Conservation (phyloP, 2,797 vertebrate genomes). For the Xyrichtys novacula region DNA sequence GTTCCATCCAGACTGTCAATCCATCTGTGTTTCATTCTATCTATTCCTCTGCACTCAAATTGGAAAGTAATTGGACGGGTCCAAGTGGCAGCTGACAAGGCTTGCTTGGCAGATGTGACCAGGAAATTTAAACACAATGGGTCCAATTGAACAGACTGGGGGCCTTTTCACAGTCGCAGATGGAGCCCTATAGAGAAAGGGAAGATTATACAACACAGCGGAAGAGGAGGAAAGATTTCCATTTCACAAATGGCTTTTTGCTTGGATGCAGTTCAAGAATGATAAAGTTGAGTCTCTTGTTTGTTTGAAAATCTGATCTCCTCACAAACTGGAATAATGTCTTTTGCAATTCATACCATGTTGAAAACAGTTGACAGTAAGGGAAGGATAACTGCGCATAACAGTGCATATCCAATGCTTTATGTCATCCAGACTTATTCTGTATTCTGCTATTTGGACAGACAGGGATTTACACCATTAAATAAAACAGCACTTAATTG, state of each 20-base stretch:
- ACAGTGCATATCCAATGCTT: background rate
- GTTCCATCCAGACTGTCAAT: constrained; percentile 44
- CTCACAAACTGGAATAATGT: constrained; percentile 14
- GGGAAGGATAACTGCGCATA: background rate
- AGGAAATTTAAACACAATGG: constrained; percentile 74
- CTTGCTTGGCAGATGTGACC: constrained; percentile 80
- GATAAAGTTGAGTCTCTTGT: constrained; percentile 32
- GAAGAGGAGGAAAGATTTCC: constrained; percentile 55
- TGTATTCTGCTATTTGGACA: background rate
- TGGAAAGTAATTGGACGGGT: constrained; percentile 74
- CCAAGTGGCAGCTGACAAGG: constrained; percentile 78
- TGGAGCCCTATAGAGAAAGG: constrained; percentile 68
- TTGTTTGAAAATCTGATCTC: constrained; percentile 41
- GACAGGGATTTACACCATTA: background rate
- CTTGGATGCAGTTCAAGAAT: constrained; percentile 61
- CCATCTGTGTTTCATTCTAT: constrained; percentile 62
- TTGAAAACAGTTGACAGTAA: constrained; percentile 1
- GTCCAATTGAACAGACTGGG: constrained; percentile 69
- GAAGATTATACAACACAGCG: constrained; percentile 70
- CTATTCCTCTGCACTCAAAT: constrained; percentile 42
- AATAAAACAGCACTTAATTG: background rate
- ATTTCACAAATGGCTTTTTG: constrained; percentile 69
- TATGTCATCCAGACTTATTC: background rate
- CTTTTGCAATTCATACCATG: constrained; percentile 1
- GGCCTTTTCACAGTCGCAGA: constrained; percentile 74